Evolutionary conservation across 1,140 invertebrate species (phyloP).

Genomic region (Ceratina australensis): DNA sequence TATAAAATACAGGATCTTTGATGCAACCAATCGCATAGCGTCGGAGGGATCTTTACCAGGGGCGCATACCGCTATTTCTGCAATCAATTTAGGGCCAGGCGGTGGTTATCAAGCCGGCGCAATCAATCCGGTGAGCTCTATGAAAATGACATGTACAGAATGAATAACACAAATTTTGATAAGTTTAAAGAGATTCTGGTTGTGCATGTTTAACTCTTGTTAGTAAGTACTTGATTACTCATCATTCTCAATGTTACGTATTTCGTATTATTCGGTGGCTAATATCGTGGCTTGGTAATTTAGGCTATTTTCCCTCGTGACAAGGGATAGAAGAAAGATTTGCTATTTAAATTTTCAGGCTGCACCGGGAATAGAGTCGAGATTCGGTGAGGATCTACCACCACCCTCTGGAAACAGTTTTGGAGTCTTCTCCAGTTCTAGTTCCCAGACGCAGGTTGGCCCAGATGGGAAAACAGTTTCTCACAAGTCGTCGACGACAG

Average conservation of each 20-base stretch:
- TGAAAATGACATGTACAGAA: not conserved
- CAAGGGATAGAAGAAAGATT: not conserved
- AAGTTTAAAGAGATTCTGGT: no score
- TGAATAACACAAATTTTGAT: no score
- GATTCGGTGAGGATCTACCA: constrained; percentile 75
- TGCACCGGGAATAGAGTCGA: constrained; percentile 81
- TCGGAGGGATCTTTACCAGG: not conserved
- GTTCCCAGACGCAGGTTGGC: constrained; percentile 80
- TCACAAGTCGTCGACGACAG: constrained; percentile 82
- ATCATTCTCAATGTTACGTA: no score
- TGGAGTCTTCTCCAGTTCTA: constrained; percentile 83
- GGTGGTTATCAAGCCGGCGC: constrained; percentile 68
- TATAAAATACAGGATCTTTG: constrained; percentile 12
- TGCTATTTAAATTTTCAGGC: constrained; percentile 73
- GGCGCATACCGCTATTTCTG: constrained; percentile 48
- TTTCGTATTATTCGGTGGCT: no score
- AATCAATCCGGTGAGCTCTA: constrained; percentile 68
- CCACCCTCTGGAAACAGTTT: constrained; percentile 75
- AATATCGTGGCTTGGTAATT: no score
- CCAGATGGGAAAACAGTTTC: constrained; percentile 81
- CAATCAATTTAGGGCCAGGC: constrained; percentile 64
- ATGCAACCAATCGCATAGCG: constrained; percentile 37
- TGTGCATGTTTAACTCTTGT: no score
- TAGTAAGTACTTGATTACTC: no score
- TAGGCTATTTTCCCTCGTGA: no score